A percentile compares a stretch with the other conserved stretches of the same genome.
phyloP scores from a whole-genome alignment of 2,113 vertebrate species.

The Enhydra lutris region DNA sequence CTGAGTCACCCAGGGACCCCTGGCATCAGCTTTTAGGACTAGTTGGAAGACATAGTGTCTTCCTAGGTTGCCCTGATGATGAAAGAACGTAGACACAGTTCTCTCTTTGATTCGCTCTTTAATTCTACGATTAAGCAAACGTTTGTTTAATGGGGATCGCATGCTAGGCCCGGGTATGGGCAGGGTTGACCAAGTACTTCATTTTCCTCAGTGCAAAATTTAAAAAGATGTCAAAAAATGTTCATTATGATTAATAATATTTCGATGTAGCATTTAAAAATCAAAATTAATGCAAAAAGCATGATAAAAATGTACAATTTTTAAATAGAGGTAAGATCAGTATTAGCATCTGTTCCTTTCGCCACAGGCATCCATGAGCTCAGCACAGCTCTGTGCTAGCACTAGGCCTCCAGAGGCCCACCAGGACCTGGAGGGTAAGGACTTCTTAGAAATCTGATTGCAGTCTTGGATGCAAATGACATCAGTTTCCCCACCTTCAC shows the following conservation, averaged over 20 bases:
- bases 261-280: background rate
- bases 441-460: background rate
- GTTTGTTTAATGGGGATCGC: accelerated
- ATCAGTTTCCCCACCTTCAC: background rate
- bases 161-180: background rate
- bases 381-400: background rate
- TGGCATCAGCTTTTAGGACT: accelerated
- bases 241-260: background rate
- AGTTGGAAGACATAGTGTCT: accelerated
- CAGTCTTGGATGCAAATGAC: background rate
- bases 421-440: background rate
- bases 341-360: accelerated
- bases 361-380: background rate
- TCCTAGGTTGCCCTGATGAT: accelerated
- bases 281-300: background rate
- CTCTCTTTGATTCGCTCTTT: background rate
- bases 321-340: background rate
- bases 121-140: background rate
- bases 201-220: background rate
- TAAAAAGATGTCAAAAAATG: background rate
- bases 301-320: background rate
- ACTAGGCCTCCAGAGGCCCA: accelerated
- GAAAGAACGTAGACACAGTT: accelerated
- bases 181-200: background rate
- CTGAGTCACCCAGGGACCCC: background rate